phyloP scores from a whole-genome alignment of 2,113 vertebrate genomes.

The Mobula birostris region DNA sequence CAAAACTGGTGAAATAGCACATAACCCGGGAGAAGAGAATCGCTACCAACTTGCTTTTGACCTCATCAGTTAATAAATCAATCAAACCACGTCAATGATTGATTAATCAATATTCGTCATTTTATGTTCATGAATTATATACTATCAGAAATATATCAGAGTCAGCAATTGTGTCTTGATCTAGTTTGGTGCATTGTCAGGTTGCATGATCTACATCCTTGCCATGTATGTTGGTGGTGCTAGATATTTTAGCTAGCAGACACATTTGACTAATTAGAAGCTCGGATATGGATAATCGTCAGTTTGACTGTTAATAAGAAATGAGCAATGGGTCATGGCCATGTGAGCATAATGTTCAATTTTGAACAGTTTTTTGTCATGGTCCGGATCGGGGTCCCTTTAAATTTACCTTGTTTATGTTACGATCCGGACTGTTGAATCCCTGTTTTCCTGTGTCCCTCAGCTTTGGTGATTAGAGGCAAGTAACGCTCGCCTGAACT shows the following conservation, averaged over 20 bases:
- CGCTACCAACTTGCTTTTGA: neutral
- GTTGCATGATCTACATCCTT: neutral
- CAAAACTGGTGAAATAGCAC: neutral
- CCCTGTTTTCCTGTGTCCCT: no score
- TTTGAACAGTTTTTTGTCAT: neutral
- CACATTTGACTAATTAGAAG: neutral
- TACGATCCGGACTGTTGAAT: no score
- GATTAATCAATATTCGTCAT: neutral
- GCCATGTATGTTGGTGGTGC: neutral
- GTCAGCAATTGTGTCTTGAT: neutral
- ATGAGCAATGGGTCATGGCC: neutral
- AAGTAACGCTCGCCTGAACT: no score
- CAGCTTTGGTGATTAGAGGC: no score
- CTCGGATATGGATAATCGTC: neutral
- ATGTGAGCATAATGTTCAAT: neutral
- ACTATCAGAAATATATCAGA: neutral
- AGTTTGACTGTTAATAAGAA: neutral
- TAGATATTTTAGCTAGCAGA: neutral
- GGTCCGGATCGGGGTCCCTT: no score
- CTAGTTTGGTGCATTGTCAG: neutral
- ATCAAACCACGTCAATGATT: neutral
- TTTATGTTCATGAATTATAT: neutral
- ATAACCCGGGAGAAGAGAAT: neutral
- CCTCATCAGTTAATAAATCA: neutral
- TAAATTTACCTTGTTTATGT: no score